These are phyloP conservation scores for Carettochelys insculpta DNA, from an alignment of 2,113 vertebrate species.

Conservation along the genomic window DNA sequence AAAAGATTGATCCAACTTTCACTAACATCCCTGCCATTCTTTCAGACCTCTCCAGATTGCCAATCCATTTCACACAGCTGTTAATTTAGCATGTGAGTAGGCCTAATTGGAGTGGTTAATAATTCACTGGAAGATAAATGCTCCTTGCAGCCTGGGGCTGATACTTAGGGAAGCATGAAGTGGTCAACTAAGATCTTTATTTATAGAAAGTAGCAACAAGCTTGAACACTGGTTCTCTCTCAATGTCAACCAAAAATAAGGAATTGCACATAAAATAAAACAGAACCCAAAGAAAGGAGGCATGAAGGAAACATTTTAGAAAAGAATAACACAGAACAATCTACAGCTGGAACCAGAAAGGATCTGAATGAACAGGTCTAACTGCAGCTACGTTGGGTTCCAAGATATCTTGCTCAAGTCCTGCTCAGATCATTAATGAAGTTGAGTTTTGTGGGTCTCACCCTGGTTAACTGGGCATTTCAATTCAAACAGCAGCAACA, in stretches of 20 bases:
- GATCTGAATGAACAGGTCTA: not conserved
- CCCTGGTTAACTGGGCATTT: not conserved
- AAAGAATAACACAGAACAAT: not conserved
- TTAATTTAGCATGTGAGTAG: not conserved
- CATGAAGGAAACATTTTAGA: not conserved
- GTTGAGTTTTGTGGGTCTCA: not conserved
- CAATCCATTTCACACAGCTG: not conserved
- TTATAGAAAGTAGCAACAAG: slow-evolving; percentile 1
- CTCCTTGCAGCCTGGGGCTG: rapidly evolving
- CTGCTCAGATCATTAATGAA: not conserved
- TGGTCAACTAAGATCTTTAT: not conserved
- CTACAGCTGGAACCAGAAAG: not conserved
- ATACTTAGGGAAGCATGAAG: not conserved
- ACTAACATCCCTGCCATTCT: not conserved
- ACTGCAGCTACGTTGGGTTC: not conserved
- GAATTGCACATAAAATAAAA: slow-evolving; percentile 20
- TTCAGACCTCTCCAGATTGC: not conserved
- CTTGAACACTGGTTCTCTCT: not conserved
- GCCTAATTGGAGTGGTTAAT: not conserved
- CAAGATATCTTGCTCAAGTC: not conserved
- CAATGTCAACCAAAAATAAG: not conserved
- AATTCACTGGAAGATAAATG: not conserved
- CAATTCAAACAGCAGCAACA: not conserved
- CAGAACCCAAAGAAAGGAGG: not conserved
- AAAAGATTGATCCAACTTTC: not conserved